These are phyloP conservation scores for Bombus superbus DNA, from an alignment of 1,140 invertebrate species.

Conservation along the genomic window DNA sequence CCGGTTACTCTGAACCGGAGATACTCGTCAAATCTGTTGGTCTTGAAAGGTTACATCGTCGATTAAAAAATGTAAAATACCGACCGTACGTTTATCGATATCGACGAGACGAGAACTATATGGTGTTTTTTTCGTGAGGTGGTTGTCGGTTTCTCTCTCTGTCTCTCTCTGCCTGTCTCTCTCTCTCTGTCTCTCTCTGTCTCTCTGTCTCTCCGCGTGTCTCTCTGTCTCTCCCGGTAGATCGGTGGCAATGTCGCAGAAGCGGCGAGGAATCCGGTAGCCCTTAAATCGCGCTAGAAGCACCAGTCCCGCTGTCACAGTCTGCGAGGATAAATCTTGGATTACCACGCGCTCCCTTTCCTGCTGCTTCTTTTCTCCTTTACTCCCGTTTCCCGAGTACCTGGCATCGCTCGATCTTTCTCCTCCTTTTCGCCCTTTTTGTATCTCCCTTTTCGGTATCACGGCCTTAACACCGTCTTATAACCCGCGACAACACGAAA, in stretches of 20 bases:
- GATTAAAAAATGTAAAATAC: too few relatives aligned
- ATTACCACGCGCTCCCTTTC: conserved; percentile 75
- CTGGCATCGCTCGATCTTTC: conserved; percentile 57
- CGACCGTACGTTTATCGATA: too few relatives aligned
- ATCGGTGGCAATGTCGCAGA: conserved; percentile 43
- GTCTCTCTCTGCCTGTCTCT: too few relatives aligned
- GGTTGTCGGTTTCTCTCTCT: background rate
- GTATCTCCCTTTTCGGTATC: conserved; percentile 61
- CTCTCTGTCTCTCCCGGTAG: background rate
- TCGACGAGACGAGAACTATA: background rate
- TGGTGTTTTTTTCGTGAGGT: background rate
- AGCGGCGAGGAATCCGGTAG: conserved; percentile 56
- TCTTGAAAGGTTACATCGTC: too few relatives aligned
- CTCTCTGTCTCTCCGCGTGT: too few relatives aligned
- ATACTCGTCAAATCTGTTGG: too few relatives aligned
- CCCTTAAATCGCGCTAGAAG: conserved; percentile 60
- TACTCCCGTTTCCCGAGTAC: conserved; percentile 41
- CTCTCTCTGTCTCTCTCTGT: too few relatives aligned
- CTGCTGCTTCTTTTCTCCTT: conserved; percentile 21
- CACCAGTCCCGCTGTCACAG: conserved; percentile 67
- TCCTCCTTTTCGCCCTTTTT: conserved; percentile 40
- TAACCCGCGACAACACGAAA: conserved; percentile 71
- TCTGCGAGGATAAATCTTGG: conserved; percentile 81
- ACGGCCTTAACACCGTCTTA: conserved; percentile 78
- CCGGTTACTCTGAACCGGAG: too few relatives aligned